Conservation (phyloP, 2,113 vertebrate genomes). For the Melospiza georgiana region DNA sequence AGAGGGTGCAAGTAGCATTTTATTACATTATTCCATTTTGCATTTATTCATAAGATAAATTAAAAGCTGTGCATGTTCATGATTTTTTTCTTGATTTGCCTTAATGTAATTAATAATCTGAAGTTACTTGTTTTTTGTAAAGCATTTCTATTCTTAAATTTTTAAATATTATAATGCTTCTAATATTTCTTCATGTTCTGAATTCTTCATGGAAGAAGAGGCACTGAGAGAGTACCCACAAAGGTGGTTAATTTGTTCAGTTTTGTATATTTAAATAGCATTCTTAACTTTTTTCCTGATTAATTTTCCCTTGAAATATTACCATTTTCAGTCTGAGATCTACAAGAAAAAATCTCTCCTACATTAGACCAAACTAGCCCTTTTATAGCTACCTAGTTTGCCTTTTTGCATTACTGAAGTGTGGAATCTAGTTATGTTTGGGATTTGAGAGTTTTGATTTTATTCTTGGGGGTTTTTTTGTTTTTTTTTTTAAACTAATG, state of each 20-base stretch:
- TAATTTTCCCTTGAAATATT: background rate
- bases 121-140: background rate
- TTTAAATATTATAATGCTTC: background rate
- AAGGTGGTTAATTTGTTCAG: background rate
- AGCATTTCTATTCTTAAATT: background rate
- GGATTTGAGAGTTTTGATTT: background rate
- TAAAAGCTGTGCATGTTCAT: background rate
- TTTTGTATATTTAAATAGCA: background rate
- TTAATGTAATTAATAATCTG: background rate
- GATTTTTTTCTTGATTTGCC: background rate
- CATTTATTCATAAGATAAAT: background rate
- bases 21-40: background rate
- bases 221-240: background rate
- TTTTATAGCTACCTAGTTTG: background rate
- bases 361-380: background rate
- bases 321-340: background rate
- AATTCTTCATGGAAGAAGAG: background rate
- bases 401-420: background rate
- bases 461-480: background rate
- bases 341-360: background rate
- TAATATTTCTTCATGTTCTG: background rate
- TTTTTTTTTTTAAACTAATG: background rate
- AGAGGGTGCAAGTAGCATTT: background rate
- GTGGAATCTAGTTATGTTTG: background rate
- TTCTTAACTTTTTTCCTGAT: background rate